Base-by-base conservation (phyloP, 2,113 vertebrate species). In the Sebastes schlegelii region DNA sequence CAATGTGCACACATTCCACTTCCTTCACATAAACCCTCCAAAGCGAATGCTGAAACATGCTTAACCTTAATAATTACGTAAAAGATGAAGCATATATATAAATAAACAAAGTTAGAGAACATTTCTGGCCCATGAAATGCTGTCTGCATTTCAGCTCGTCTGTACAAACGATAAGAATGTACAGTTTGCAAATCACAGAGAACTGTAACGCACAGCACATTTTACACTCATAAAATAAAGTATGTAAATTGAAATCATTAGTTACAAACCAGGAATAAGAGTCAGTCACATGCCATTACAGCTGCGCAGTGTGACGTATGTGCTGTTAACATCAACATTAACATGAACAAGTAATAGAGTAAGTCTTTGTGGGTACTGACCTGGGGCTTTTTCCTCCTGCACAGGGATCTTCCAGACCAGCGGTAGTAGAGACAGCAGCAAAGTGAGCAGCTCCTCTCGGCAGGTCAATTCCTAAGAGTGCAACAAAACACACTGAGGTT, bases 401-500 rank as follows among this genome's bases (percentile, higher is more conserved):
- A 99, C 97, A 26, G 98, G 97, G 84, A 99, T 99, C 95, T 97
- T 99, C 98, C 98, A 99, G 16, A 99, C 98, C 84, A 99, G 65
- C 0, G 98, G 98, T 61, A 99, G 93, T 62, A 99, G 96, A 0
- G 98, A 99, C 79, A 99, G 92, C 63, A 99, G 96, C 46, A 99
- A 92, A 34, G 98, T 98, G 69, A 99, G 96, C 84, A 99, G 97
- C 90, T 99, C 98, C 91, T 99, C 98, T 48, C 98, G 96, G 91
- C 98, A 99, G 8, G 97, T 98, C 93, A 99, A 86, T 82, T 98
- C 97, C 98, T 99, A 78, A n/a, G 74, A 90, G 87, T 8, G 26
- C 13, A 71, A 71, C 48, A 58, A 77, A 85, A 73, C 85, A 80
- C 70, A 77, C 19, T 74, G 72, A 74, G 23, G 67, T 76, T 76